phyloP scores from a whole-genome alignment of 2,113 vertebrate genomes.

The Tachuris rubrigastra region DNA sequence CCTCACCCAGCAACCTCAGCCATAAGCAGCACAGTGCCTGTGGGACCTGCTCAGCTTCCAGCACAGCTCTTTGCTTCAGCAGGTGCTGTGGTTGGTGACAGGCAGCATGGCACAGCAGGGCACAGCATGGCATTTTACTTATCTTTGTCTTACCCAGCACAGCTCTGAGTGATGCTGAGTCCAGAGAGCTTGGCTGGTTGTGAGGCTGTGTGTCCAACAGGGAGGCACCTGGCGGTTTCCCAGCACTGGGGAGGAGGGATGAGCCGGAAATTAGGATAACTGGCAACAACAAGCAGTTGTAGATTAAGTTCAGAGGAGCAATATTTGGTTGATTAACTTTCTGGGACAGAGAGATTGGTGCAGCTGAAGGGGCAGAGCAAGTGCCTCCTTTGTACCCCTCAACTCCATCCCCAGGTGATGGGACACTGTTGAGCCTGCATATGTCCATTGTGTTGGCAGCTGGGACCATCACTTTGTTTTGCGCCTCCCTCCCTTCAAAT shows the following conservation, averaged over 20 bases:
- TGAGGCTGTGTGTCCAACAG: rapidly evolving
- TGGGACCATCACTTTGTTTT: not conserved
- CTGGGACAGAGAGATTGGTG: not conserved
- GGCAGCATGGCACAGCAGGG: not conserved
- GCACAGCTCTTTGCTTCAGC: not conserved
- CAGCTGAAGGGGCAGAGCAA: not conserved
- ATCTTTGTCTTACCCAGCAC: rapidly evolving
- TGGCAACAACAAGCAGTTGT: not conserved
- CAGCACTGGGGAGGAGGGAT: rapidly evolving
- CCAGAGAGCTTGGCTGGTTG: not conserved
- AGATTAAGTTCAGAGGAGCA: not conserved
- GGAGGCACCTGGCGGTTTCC: not conserved
- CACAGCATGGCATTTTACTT: not conserved
- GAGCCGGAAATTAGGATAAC: not conserved
- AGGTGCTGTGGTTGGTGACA: not conserved
- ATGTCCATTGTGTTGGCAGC: not conserved
- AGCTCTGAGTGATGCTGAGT: not conserved
- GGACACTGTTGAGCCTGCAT: rapidly evolving
- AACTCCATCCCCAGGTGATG: not conserved
- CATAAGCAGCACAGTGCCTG: rapidly evolving
- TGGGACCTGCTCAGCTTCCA: not conserved
- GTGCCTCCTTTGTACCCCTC: not conserved
- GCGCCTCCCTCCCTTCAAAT: not conserved
- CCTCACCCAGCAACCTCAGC: not conserved
- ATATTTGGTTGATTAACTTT: not conserved